These are phyloP conservation scores for Poeciliopsis turneri DNA, from an alignment of 2,797 vertebrate genomes.

Conservation along the genomic window DNA sequence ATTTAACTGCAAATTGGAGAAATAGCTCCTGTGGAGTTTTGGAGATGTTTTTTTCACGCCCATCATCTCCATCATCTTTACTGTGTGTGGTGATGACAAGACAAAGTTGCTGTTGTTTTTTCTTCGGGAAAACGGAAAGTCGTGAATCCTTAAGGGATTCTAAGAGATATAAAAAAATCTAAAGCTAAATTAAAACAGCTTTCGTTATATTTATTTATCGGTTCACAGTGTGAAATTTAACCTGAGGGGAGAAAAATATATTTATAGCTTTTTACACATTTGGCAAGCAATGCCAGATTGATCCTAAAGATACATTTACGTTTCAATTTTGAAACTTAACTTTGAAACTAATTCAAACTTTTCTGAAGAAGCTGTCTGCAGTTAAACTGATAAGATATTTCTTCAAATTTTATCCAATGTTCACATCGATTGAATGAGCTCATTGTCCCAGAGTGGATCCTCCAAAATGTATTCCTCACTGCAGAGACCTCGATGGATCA, in stretches of 20 bases:
- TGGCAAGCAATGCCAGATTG: not conserved
- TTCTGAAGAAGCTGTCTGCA: slow-evolving; percentile 7
- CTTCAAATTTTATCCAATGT: slow-evolving; percentile 42
- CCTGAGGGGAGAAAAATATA: not conserved
- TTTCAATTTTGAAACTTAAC: not conserved
- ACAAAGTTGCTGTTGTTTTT: not conserved
- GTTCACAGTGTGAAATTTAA: not conserved
- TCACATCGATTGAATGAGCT: slow-evolving; percentile 48
- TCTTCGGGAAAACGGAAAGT: not conserved
- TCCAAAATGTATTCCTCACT: slow-evolving; percentile 67
- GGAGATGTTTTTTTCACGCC: not conserved
- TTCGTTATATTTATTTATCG: not conserved
- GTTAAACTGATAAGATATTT: slow-evolving; percentile 34
- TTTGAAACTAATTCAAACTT: not conserved
- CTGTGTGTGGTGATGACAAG: not conserved
- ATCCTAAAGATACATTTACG: not conserved
- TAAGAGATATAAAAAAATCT: not conserved
- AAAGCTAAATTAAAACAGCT: not conserved
- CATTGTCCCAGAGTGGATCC: slow-evolving; percentile 57
- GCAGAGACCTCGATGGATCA: slow-evolving; percentile 71
- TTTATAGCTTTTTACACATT: not conserved
- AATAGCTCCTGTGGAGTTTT: too few relatives aligned
- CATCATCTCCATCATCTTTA: not conserved
- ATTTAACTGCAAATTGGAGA: too few relatives aligned
- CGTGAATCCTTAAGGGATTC: not conserved